Percentiles rank a stretch among this genome's conserved stretches.
Evolutionary conservation across 2,888 invertebrate genomes (phyloP).

Genomic region (Desoria tigrina): DNA sequence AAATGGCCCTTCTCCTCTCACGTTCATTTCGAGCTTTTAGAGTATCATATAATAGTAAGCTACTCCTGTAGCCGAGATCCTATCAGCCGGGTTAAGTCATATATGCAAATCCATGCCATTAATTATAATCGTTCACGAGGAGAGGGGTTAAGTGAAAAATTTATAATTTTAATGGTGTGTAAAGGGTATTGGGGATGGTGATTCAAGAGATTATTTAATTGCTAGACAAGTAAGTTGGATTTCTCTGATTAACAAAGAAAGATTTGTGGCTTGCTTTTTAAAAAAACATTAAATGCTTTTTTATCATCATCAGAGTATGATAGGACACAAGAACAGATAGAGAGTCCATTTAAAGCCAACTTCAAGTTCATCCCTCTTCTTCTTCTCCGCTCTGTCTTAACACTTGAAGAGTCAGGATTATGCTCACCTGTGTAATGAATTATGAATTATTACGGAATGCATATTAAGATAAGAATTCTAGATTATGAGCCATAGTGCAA

Average conservation of each 20-base stretch:
- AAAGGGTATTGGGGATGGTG: conserved; percentile 17
- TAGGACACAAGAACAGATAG: too few species aligned
- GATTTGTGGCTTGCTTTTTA: conserved; percentile 23
- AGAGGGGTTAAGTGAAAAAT: conserved; percentile 15
- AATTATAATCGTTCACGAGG: conserved; percentile 15
- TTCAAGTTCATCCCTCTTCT: too few species aligned
- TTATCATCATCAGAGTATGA: too few species aligned
- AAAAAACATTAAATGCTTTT: too few species aligned
- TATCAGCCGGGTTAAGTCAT: background rate
- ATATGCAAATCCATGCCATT: conserved; percentile 19
- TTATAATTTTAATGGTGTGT: conserved; percentile 20
- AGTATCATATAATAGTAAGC: too few species aligned
- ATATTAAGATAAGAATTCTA: conserved; percentile 30
- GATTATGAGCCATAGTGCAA: conserved; percentile 16
- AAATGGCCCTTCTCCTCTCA: conserved; percentile 6
- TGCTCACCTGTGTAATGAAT: conserved; percentile 19
- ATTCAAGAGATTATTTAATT: conserved; percentile 47
- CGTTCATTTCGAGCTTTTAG: background rate
- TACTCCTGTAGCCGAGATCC: background rate
- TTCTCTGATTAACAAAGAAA: conserved; percentile 40
- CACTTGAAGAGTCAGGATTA: background rate
- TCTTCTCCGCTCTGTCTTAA: too few species aligned
- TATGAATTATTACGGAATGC: conserved; percentile 35
- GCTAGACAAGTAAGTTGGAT: conserved; percentile 34
- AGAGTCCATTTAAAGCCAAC: too few species aligned